A percentile compares a stretch with the other conserved stretches of the same genome.
Evolutionary conservation across 2,113 vertebrate genomes (phyloP).

Genomic region (Hoplias malabaricus): DNA sequence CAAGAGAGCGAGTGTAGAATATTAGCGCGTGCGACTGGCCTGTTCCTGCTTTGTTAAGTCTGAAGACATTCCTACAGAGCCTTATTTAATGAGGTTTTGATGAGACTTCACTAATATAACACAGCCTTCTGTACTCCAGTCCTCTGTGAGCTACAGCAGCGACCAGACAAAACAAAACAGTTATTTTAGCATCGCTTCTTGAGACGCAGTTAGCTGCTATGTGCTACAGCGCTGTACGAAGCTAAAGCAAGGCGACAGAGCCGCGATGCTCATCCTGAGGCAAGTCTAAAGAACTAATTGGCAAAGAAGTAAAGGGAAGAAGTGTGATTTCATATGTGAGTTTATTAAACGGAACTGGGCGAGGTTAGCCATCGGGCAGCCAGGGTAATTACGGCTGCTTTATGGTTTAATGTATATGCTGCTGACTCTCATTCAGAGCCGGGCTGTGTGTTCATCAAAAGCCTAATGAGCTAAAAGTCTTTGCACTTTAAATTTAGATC

Average conservation of each 20-base stretch:
- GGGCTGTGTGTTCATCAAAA: neutral
- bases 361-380: conserved; percentile 30
- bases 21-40: too few species aligned
- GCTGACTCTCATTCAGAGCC: conserved; percentile 22
- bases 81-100: neutral
- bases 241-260: conserved; percentile 9
- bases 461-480: conserved; percentile 14
- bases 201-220: neutral
- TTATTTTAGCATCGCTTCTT: neutral
- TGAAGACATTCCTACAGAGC: neutral
- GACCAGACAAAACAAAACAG: neutral
- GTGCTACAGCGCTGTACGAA: neutral
- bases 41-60: neutral
- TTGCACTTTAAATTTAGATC: conserved; percentile 17
- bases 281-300: conserved; percentile 29
- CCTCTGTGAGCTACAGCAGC: neutral
- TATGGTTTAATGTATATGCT: conserved; percentile 13
- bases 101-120: neutral
- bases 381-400: conserved; percentile 34
- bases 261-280: conserved; percentile 20
- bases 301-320: neutral
- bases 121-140: neutral
- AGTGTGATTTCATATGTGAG: conserved; percentile 32
- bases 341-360: conserved; percentile 40
- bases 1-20: too few species aligned